Evolutionary conservation across 2,113 vertebrate genomes (phyloP).

Genomic region (Sphaerodactylus townsendi): DNA sequence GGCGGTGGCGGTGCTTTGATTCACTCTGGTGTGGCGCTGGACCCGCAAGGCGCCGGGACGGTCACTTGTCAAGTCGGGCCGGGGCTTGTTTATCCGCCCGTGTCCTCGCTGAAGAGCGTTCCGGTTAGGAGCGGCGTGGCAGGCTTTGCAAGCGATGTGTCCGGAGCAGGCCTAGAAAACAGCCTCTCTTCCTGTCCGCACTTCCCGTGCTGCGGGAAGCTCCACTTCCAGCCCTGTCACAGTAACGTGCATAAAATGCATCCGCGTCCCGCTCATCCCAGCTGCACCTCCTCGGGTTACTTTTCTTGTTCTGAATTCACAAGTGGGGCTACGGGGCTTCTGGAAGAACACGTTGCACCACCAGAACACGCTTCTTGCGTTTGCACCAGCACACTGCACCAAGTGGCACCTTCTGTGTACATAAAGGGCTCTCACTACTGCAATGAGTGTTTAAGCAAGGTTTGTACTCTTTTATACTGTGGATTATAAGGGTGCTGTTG

Average conservation of each 20-base stretch:
- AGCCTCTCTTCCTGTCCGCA: slow-evolving; percentile 76
- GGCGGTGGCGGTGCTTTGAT: slow-evolving; percentile 76
- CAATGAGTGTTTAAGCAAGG: slow-evolving; percentile 91
- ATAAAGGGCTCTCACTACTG: slow-evolving; percentile 91
- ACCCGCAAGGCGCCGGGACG: slow-evolving; percentile 75
- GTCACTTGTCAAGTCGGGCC: slow-evolving; percentile 83
- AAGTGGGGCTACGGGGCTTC: slow-evolving; percentile 72
- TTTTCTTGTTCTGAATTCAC: slow-evolving; percentile 83
- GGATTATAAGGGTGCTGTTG: fast-evolving
- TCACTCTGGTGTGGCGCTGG: slow-evolving; percentile 75
- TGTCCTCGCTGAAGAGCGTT: slow-evolving; percentile 73
- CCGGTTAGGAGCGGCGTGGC: slow-evolving; percentile 67
- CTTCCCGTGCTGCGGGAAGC: slow-evolving; percentile 84
- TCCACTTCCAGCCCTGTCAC: slow-evolving; percentile 79
- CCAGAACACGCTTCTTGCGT: slow-evolving; percentile 81
- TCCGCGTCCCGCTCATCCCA: slow-evolving; percentile 73
- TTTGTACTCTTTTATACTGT: slow-evolving; percentile 70
- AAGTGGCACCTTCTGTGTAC: slow-evolving; percentile 84
- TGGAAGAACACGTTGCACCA: slow-evolving; percentile 77
- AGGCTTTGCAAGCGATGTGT: slow-evolving; percentile 67
- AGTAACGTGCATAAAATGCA: slow-evolving; percentile 73
- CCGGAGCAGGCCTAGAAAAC: slow-evolving; percentile 76
- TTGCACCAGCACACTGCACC: slow-evolving; percentile 89
- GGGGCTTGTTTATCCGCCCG: slow-evolving; percentile 72
- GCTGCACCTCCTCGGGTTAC: slow-evolving; percentile 81